These are phyloP conservation scores for Drosophila greeni DNA, from an alignment of 2,888 invertebrate genomes.

Conservation along the genomic window DNA sequence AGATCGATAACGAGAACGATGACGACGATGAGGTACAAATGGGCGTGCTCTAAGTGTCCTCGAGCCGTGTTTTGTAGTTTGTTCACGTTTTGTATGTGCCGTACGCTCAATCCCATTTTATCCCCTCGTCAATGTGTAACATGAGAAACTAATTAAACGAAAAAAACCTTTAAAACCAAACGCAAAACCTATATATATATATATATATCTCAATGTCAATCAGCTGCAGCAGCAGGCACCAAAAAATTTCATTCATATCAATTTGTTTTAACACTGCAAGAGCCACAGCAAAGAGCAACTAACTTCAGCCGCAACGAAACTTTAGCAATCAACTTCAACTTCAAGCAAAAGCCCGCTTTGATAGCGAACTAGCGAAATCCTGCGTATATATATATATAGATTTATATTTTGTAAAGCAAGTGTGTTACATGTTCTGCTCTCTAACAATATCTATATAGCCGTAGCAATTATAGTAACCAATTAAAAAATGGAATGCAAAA, in stretches of 20 bases:
- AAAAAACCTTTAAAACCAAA: constrained; percentile 26
- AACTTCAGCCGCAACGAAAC: constrained; percentile 40
- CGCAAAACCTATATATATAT: constrained; percentile 6
- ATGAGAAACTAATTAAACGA: constrained; percentile 15
- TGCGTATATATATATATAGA: constrained; percentile 18
- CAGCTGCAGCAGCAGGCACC: constrained; percentile 44
- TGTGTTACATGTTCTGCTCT: constrained; percentile 43
- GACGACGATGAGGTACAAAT: constrained; percentile 79
- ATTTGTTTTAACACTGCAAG: constrained; percentile 33
- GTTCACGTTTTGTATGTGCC: constrained; percentile 50
- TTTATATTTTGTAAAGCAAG: constrained; percentile 62
- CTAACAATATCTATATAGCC: constrained; percentile 33
- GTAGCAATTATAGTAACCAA: constrained; percentile 48
- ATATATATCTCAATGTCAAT: constrained; percentile 9
- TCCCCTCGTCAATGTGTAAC: constrained; percentile 34
- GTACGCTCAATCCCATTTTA: constrained; percentile 42
- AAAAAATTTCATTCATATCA: constrained; percentile 29
- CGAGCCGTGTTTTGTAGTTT: constrained; percentile 38
- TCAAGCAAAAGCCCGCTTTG: constrained; percentile 32
- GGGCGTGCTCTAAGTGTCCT: constrained; percentile 76
- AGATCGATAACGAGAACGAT: constrained; percentile 59
- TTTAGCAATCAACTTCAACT: constrained; percentile 37
- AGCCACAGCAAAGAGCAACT: constrained; percentile 40
- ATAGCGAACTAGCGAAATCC: constrained; percentile 16
- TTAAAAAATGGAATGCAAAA: constrained; percentile 62